A percentile compares a stretch with the other conserved stretches of the same genome.
phyloP scores from a whole-genome alignment of 2,113 vertebrate species.

The Plecotus auritus region DNA sequence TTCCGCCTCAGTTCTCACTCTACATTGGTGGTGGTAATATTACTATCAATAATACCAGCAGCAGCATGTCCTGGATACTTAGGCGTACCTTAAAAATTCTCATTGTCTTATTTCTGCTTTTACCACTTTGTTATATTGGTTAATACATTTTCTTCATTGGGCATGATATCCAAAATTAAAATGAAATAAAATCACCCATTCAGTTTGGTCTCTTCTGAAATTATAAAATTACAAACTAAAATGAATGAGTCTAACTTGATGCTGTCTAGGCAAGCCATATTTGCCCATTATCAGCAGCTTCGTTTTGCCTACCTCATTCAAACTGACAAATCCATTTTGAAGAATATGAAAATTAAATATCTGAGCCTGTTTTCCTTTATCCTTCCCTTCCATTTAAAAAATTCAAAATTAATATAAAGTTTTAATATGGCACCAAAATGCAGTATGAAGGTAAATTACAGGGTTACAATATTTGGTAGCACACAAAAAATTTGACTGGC shows the following conservation, averaged over 20 bases:
- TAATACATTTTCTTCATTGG: background rate
- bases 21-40: fast-evolving
- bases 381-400: background rate
- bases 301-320: background rate
- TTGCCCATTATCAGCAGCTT: background rate
- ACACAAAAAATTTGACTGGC: background rate
- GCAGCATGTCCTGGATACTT: background rate
- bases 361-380: background rate
- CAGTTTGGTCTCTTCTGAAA: background rate
- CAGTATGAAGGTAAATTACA: background rate
- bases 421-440: background rate
- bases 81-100: fast-evolving
- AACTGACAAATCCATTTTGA: background rate
- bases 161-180: background rate
- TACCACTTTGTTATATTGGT: background rate
- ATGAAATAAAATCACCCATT: background rate
- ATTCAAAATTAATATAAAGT: background rate
- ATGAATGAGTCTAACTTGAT: background rate
- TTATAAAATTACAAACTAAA: background rate
- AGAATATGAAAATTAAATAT: background rate
- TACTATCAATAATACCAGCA: background rate
- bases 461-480: background rate
- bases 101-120: background rate
- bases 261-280: fast-evolving
- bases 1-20: background rate